These are phyloP conservation scores for Chaitophorus viminalis DNA, from an alignment of 2,888 invertebrate genomes.

Conservation along the genomic window DNA sequence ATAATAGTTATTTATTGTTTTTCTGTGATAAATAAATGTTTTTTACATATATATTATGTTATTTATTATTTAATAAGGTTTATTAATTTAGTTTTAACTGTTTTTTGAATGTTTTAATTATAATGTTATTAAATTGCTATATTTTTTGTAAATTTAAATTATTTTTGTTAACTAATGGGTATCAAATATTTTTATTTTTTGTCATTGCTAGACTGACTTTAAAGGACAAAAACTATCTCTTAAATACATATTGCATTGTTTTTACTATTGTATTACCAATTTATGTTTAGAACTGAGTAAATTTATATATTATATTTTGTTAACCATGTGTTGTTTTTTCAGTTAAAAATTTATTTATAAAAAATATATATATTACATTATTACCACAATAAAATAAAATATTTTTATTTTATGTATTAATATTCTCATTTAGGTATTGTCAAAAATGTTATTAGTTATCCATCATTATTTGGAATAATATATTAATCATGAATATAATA, in stretches of 20 bases:
- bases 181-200: background rate
- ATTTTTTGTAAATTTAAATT: background rate
- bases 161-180: background rate
- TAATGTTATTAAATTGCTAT: background rate
- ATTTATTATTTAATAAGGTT: background rate
- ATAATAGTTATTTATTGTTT: background rate
- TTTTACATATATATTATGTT: background rate
- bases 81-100: background rate
- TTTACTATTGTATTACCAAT: background rate
- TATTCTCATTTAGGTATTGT: no score
- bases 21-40: background rate
- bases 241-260: background rate
- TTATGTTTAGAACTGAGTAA: background rate
- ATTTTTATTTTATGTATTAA: no score
- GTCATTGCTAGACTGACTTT: background rate
- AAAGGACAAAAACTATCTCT: background rate
- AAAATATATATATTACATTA: no score
- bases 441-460: no score
- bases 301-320: constrained; percentile 23
- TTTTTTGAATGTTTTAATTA: background rate
- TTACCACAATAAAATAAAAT: no score
- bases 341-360: background rate
- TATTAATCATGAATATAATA: no score
- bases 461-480: no score
- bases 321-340: background rate